These are phyloP conservation scores for Leptonema lineaticorne DNA, from an alignment of 1,140 invertebrate genomes.

Conservation along the genomic window DNA sequence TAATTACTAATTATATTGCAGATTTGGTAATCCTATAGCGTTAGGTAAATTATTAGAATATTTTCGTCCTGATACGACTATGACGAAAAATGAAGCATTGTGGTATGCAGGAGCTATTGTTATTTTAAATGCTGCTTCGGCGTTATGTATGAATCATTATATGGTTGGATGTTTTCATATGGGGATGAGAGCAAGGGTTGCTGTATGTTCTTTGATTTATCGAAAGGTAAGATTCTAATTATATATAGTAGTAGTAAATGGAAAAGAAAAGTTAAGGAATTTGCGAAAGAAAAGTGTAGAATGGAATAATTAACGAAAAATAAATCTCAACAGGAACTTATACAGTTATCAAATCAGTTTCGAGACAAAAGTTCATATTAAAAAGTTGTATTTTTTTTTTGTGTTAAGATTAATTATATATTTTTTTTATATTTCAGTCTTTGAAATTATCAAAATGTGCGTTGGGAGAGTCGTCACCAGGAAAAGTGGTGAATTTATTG, in stretches of 20 bases:
- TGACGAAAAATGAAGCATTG: conserved; percentile 53
- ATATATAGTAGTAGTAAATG: not conserved
- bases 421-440: conserved; percentile 47
- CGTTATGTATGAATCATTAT: conserved; percentile 61
- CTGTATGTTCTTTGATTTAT: conserved; percentile 68
- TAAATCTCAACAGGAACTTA: too few relatives aligned
- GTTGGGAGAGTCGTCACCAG: conserved; percentile 74
- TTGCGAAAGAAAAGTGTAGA: too few relatives aligned
- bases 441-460: conserved; percentile 65
- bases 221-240: conserved; percentile 56
- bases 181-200: conserved; percentile 62
- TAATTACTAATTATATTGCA: conserved; percentile 15
- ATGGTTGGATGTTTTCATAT: conserved; percentile 61
- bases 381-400: too few relatives aligned
- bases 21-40: conserved; percentile 54
- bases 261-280: too few relatives aligned
- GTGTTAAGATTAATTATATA: too few relatives aligned
- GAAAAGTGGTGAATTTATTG: conserved; percentile 82
- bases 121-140: conserved; percentile 54
- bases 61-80: conserved; percentile 50
- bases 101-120: conserved; percentile 63
- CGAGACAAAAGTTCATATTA: too few relatives aligned
- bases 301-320: too few relatives aligned
- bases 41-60: conserved; percentile 58
- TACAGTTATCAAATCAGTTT: too few relatives aligned